Evolutionary conservation across 2,888 invertebrate genomes (phyloP), one percentile per base, ranked within the genome.

Genomic region (Exephanes ischioxanthus): DNA sequence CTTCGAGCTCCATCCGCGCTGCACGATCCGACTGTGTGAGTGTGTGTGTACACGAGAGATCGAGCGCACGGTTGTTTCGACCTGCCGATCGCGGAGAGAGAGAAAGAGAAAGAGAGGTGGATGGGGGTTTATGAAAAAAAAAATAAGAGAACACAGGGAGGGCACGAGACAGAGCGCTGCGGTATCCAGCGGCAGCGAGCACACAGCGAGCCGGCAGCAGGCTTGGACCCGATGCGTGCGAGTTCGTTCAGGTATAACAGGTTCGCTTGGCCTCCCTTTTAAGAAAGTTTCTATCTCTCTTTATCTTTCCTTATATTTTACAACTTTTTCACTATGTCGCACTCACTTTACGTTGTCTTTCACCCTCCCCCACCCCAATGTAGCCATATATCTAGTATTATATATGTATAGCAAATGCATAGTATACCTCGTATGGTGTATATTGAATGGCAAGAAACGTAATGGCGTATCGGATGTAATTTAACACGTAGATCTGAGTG

Each of bases 201-300:
- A 48, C 45, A 48, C 45, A 48, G 14, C 14, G 81, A 55, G 48
- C n/a, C 45, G 66, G 83, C 83, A 77, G 76, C 88, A 86, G 87
- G 83, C 87, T 87, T 76, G 80, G 87, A 88, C 86, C 85, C 84
- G 87, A 87, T 89, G 88, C 88, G 90, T 90, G 90, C 90, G 88
- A 92, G 89, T 91, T 90, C 89, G 86, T 90, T 90, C 91, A 91
- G 91, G 90, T 91, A 92, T 91, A 92, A 92, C 92, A 92, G 92
- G 92, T 92, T 92, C 90, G 90, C 78, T 84, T 87, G 86, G 89
- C 88, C 89, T 91, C 90, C 90, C 91, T 92, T 92, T 90, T 89
- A 88, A 90, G 90, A 90, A 90, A 88, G 80, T 67, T 70, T 72
- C 86, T 14, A 78, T 33, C 68, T 61, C 45, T 33, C 58, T 73